Conservation (phyloP, 2,797 vertebrate species). For the Threskiornis aethiopicus region DNA sequence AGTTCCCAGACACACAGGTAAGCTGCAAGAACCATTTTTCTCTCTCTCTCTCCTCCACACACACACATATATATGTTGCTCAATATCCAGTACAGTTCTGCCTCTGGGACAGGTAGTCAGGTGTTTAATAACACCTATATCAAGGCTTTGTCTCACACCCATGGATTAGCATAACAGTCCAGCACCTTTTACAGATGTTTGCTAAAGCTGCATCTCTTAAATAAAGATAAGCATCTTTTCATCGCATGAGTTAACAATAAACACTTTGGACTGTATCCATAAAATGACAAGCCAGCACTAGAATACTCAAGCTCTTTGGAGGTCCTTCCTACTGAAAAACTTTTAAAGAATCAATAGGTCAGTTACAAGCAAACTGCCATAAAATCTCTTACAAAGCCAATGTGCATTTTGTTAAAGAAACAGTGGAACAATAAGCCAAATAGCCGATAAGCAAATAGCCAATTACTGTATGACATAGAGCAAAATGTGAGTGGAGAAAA, state of each 20-base stretch:
- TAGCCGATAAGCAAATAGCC: not conserved
- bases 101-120: not conserved
- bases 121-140: slow-evolving; percentile 30
- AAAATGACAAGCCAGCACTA: not conserved
- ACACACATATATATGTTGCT: not conserved
- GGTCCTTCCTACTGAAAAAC: not conserved
- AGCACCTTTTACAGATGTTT: not conserved
- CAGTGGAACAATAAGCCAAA: not conserved
- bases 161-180: not conserved
- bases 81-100: not conserved
- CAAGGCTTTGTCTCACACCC: slow-evolving; percentile 24
- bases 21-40: not conserved
- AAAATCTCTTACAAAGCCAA: not conserved
- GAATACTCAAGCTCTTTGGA: not conserved
- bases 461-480: not conserved
- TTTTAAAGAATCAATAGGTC: not conserved
- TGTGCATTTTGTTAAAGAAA: not conserved
- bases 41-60: too few relatives aligned
- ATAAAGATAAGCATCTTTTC: slow-evolving; percentile 10
- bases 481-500: not conserved
- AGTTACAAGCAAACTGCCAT: not conserved
- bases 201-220: slow-evolving; percentile 19
- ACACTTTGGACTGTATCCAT: not conserved
- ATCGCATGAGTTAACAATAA: slow-evolving; percentile 4
- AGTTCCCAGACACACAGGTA: not conserved